phyloP scores from a whole-genome alignment of 2,888 invertebrate genomes.

The Dorcus parallelipipedus region DNA sequence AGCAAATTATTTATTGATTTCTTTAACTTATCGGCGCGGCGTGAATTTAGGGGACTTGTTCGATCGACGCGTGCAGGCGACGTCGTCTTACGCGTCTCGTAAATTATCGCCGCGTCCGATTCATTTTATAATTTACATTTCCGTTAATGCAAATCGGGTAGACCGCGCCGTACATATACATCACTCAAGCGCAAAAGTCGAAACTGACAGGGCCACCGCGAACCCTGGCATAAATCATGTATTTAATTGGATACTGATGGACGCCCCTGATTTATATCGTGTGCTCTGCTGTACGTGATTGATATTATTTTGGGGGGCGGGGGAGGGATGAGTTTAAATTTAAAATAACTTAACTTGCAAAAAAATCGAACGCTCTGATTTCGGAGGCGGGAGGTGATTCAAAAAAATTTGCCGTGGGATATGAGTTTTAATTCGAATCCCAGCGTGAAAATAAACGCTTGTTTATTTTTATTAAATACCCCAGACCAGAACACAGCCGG shows the following conservation, averaged over 20 bases:
- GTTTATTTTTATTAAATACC: neutral
- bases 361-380: too few relatives aligned
- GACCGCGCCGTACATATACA: constrained; percentile 1
- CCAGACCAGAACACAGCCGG: neutral
- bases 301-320: too few relatives aligned
- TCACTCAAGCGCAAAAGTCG: constrained; percentile 10
- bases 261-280: constrained; percentile 8
- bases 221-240: constrained; percentile 9
- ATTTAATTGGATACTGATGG: constrained; percentile 14
- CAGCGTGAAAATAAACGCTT: too few relatives aligned
- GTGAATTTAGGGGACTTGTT: too few relatives aligned
- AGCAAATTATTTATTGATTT: constrained; percentile 1
- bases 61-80: too few relatives aligned
- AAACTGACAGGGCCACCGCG: constrained; percentile 8
- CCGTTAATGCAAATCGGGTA: neutral
- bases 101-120: neutral
- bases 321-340: too few relatives aligned
- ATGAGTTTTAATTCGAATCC: too few relatives aligned
- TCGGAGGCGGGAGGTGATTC: too few relatives aligned
- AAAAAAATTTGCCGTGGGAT: too few relatives aligned
- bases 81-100: neutral
- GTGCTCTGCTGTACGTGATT: neutral
- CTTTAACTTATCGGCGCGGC: neutral
- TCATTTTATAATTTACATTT: neutral
- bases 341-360: too few relatives aligned